These are phyloP conservation scores for Calidris pugnax DNA, from an alignment of 2,113 vertebrate species.

Conservation along the genomic window DNA sequence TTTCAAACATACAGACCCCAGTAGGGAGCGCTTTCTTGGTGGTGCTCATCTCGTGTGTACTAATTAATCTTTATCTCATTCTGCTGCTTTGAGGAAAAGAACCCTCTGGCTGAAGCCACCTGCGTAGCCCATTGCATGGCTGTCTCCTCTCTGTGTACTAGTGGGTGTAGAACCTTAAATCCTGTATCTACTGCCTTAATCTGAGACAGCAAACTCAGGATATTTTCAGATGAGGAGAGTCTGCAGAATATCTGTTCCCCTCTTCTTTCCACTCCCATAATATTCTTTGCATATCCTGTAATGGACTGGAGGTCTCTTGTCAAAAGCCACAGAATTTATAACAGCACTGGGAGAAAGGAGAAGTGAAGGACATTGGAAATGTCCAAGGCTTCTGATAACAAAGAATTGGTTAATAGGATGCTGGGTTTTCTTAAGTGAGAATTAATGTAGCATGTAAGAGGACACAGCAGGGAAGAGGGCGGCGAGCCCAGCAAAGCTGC, in stretches of 20 bases:
- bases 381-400: not conserved
- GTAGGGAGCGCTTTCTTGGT: not conserved
- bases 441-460: not conserved
- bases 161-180: not conserved
- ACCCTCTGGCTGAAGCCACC: not conserved
- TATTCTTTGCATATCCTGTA: not conserved
- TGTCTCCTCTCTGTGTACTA: not conserved
- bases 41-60: not conserved
- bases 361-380: not conserved
- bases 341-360: not conserved
- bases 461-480: not conserved
- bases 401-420: not conserved
- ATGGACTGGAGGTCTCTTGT: not conserved
- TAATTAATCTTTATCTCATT: not conserved
- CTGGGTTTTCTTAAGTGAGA: conserved; percentile 5
- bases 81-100: not conserved
- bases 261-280: not conserved
- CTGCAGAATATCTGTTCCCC: not conserved
- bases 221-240: not conserved
- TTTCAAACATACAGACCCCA: not conserved
- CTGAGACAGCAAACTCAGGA: not conserved
- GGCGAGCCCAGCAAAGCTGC: not conserved
- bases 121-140: not conserved
- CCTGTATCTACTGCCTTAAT: not conserved
- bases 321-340: not conserved